Percentiles rank a stretch among this genome's conserved stretches.
These are phyloP conservation scores for Sarcophaga subvicina DNA, from an alignment of 2,888 invertebrate species.

Conservation along the genomic window DNA sequence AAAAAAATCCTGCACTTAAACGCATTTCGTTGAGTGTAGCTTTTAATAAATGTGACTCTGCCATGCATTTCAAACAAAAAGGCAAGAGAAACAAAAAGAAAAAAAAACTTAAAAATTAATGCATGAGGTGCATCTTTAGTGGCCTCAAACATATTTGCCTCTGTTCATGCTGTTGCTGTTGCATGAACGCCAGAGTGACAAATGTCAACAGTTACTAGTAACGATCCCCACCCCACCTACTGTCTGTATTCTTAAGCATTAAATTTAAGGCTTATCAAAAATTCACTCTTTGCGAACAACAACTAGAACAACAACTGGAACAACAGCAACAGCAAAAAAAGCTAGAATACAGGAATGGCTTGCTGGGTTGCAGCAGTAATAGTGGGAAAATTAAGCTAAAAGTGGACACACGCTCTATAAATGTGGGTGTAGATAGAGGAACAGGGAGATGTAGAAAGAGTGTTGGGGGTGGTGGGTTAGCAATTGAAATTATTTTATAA, in stretches of 20 bases:
- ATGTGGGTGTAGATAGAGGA: neutral
- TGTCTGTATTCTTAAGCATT: neutral
- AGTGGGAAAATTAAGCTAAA: neutral
- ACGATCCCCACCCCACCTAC: neutral
- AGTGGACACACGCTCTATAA: neutral
- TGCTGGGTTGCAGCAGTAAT: neutral
- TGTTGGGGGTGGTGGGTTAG: neutral
- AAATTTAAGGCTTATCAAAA: neutral
- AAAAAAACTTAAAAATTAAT: constrained; percentile 29
- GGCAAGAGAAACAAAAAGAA: constrained; percentile 1
- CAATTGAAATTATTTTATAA: constrained; percentile 19
- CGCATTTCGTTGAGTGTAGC: neutral
- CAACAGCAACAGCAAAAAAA: neutral
- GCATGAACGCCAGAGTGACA: constrained; percentile 69
- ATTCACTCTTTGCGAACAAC: neutral
- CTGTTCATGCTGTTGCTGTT: constrained; percentile 74
- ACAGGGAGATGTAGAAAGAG: neutral
- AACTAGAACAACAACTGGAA: no score
- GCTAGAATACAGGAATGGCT: neutral
- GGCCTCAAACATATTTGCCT: constrained; percentile 46
- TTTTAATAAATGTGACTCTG: neutral
- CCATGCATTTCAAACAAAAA: constrained; percentile 13
- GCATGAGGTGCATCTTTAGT: constrained; percentile 44
- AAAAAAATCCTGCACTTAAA: no score
- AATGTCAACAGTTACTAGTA: constrained; percentile 45